Evolutionary conservation across 2,797 vertebrate species (phyloP).

Genomic region (Neosilurus hyrtlii): DNA sequence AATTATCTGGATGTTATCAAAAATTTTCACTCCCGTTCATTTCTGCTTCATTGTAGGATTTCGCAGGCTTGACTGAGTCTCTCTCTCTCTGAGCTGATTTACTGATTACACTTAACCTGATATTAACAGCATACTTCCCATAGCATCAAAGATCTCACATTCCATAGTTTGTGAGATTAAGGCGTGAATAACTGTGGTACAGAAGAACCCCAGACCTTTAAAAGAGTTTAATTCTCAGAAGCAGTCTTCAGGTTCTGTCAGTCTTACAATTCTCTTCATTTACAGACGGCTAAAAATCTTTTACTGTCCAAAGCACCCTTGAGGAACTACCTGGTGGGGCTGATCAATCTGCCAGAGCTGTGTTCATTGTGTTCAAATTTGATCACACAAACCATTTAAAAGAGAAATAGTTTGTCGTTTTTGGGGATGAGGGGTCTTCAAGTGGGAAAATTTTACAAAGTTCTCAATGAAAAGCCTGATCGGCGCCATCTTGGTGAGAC

Average conservation of each 20-base stretch:
- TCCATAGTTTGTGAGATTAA: conserved; percentile 19
- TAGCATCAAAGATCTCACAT: conserved; percentile 17
- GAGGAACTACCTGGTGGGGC: not conserved
- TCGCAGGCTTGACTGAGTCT: conserved; percentile 4
- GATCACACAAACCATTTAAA: not conserved
- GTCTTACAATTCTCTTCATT: not conserved
- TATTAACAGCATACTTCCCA: conserved; percentile 37
- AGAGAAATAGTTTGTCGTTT: too few species aligned
- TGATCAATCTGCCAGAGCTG: not conserved
- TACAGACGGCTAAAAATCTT: not conserved
- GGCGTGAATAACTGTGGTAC: not conserved
- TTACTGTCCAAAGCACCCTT: not conserved
- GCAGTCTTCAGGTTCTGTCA: not conserved
- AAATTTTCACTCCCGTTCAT: conserved; percentile 6
- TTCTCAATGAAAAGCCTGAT: too few species aligned
- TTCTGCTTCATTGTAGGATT: not conserved
- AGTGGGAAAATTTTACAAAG: too few species aligned
- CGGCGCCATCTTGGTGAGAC: too few species aligned
- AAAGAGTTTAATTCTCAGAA: not conserved
- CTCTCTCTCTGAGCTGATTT: not conserved
- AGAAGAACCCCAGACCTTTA: not conserved
- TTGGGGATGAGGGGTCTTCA: too few species aligned
- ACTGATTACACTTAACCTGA: not conserved
- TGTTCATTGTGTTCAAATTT: not conserved
- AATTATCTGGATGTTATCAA: conserved; percentile 61